phyloP scores from a whole-genome alignment of 2,797 vertebrate genomes.

The Syndactyla subalaris region DNA sequence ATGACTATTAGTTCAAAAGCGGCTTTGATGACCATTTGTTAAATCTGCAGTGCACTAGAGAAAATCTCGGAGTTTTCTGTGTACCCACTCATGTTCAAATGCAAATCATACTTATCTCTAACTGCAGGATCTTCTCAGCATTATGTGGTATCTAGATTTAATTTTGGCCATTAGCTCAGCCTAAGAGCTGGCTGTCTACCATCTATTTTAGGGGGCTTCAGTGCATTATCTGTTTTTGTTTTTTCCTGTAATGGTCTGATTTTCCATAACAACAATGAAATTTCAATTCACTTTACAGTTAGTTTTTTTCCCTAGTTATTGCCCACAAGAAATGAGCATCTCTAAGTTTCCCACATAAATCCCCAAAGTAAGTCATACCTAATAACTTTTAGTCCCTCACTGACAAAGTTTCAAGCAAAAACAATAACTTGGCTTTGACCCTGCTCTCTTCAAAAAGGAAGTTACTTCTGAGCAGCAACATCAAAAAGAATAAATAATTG shows the following conservation, averaged over 20 bases:
- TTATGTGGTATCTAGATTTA: background rate
- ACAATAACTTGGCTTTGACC: slow-evolving; percentile 91
- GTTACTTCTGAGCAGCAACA: slow-evolving; percentile 86
- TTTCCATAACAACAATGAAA: background rate
- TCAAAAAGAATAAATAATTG: slow-evolving; percentile 99
- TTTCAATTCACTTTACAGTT: slow-evolving; percentile 10
- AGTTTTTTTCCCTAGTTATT: background rate
- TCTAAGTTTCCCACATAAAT: slow-evolving; percentile 61
- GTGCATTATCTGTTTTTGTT: background rate
- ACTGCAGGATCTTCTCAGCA: background rate
- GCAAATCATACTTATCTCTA: background rate
- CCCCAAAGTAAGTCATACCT: slow-evolving; percentile 74
- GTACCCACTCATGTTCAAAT: background rate
- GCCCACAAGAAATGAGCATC: slow-evolving; percentile 58
- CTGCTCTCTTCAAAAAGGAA: slow-evolving; percentile 88
- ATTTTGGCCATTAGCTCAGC: background rate
- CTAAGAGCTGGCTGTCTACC: background rate
- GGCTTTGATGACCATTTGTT: slow-evolving; percentile 27
- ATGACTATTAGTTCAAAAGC: slow-evolving; percentile 2
- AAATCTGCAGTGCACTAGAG: background rate
- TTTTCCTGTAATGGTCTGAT: background rate
- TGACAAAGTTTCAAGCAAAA: slow-evolving; percentile 79
- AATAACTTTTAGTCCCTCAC: slow-evolving; percentile 72
- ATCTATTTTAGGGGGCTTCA: background rate
- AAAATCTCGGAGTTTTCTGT: background rate